phyloP scores from a whole-genome alignment of 2,888 invertebrate genomes.

The Lepas anatifera region DNA sequence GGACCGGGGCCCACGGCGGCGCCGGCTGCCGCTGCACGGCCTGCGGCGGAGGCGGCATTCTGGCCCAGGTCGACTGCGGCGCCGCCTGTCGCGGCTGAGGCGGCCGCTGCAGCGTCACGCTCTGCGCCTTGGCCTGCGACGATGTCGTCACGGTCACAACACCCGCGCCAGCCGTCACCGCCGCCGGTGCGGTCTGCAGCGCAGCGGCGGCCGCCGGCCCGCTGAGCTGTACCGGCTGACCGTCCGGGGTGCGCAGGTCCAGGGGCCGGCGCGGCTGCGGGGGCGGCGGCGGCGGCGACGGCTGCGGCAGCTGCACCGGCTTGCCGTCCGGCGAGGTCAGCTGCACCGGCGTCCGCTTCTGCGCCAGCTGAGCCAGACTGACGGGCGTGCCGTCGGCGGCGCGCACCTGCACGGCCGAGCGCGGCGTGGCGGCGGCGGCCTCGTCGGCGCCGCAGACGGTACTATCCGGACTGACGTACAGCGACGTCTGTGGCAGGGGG shows the following conservation, averaged over 20 bases:
- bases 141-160: background rate
- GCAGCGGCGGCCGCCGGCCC: constrained; percentile 39
- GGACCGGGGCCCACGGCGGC: background rate
- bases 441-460: background rate
- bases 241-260: constrained; percentile 2
- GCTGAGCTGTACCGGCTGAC: constrained; percentile 32
- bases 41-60: background rate
- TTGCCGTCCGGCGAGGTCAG: background rate
- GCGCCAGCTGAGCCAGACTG: background rate
- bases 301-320: background rate
- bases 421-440: background rate
- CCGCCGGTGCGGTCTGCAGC: constrained; percentile 15
- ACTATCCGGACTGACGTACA: background rate
- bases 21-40: background rate
- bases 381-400: background rate
- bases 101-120: background rate
- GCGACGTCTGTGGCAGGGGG: too few species aligned
- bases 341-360: background rate
- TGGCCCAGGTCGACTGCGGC: background rate
- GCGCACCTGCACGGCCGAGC: background rate
- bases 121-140: background rate
- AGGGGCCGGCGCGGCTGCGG: background rate
- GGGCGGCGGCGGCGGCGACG: background rate
- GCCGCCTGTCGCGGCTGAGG: background rate
- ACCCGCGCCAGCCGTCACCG: background rate